These are phyloP conservation scores for Artibeus lituratus DNA, from an alignment of 2,797 vertebrate genomes.

Conservation along the genomic window DNA sequence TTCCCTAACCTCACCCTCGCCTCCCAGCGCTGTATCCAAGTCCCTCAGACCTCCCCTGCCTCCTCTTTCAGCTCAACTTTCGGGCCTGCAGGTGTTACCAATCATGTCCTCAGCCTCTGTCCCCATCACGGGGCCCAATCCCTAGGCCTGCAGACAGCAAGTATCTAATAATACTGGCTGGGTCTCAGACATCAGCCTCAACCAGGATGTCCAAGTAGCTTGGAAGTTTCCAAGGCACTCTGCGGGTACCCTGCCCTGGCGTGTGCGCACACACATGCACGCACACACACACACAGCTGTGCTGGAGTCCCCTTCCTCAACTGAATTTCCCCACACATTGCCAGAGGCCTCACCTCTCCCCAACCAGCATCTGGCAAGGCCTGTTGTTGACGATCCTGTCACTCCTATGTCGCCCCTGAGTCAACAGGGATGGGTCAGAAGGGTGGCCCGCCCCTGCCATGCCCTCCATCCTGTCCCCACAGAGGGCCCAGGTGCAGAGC, in stretches of 20 bases:
- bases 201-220: background rate
- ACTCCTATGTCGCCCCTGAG: conserved; percentile 89
- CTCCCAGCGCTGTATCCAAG: background rate
- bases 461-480: background rate
- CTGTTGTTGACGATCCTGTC: conserved; percentile 90
- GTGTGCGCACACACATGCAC: too few species aligned
- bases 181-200: too few species aligned
- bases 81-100: too few species aligned
- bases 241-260: too few species aligned
- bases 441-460: too few species aligned
- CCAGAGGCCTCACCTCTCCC: conserved; percentile 86
- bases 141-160: background rate
- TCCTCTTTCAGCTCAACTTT: background rate
- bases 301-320: background rate
- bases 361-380: conserved; percentile 89
- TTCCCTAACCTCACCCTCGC: background rate
- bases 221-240: background rate
- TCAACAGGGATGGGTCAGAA: background rate
- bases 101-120: background rate
- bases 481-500: background rate
- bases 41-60: background rate
- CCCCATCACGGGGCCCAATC: background rate
- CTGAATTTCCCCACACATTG: background rate
- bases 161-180: background rate
- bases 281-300: too few species aligned